Base-by-base conservation (phyloP, 1,140 invertebrate genomes). In the Drosophila yakuba region DNA sequence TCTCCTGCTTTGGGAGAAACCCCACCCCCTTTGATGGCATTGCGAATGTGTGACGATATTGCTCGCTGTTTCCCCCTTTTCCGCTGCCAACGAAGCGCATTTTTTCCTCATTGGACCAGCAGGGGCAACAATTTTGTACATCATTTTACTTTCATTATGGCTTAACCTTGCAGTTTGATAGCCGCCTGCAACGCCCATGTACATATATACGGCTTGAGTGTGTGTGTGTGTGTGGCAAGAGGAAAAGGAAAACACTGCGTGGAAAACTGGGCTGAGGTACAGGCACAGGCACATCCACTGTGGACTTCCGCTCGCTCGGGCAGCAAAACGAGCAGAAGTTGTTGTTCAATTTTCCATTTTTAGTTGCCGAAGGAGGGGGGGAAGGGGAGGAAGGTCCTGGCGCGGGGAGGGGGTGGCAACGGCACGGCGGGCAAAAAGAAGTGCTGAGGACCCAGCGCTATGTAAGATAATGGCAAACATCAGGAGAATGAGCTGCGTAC, bases 311-410 rank as follows among this genome's bases (percentile, higher is more conserved):
- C 84, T 84, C 85, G 80, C 77, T 89, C 84, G 74, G 85, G 85
- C 84, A 89, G 79, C 80, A 89, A 89, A 89, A 83, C 84, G 84
- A 89, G 84, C 84, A 90, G 84, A 89, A 89, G 85, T 89, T 89
- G 84, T 74, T 88, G 84, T 89, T 89, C 84, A 88, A 88, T 88
- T 88, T 88, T 82, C 84, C 84, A 89, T 88, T 88, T 88, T 88
- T 83, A 88, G 84, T 89, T 82, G 68, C 61, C 71, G 51, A 48
- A 50, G 50, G 66, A 39, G 25, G 48, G 74, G 35, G 48, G 20
- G 20, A 17, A 44, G 20, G 20, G 20, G 43, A 44, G 20, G n/a
- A 25, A 39, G 28, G 43, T 45, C 43, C 41, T 17, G 12, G 28
- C 17, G 60, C 20, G 0, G 15, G 12, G n/a, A 8, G 17, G 20